Percentiles rank a stretch among this genome's conserved stretches.
These are phyloP conservation scores for Stictonetta naevosa DNA, from an alignment of 2,113 vertebrate genomes.

Conservation along the genomic window DNA sequence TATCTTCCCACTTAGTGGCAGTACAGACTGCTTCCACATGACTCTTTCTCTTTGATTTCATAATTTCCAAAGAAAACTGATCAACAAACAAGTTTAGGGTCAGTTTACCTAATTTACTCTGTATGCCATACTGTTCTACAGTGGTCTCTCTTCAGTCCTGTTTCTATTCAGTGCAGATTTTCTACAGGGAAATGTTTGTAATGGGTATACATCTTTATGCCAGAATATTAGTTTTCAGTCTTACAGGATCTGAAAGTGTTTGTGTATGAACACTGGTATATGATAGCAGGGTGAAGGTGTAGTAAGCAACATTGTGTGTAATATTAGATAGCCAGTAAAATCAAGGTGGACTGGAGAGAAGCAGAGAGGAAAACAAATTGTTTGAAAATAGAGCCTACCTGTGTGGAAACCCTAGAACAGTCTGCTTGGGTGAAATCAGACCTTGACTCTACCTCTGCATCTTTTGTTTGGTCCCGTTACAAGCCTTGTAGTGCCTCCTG, in stretches of 20 bases:
- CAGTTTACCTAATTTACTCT: background rate
- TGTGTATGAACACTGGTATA: background rate
- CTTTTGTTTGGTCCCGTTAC: constrained; percentile 44
- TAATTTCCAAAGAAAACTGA: background rate
- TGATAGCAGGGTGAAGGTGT: background rate
- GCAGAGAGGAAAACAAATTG: background rate
- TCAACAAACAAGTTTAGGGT: background rate
- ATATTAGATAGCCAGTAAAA: background rate
- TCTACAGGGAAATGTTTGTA: background rate
- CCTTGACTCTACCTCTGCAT: background rate
- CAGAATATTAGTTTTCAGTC: constrained; percentile 16
- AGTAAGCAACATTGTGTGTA: background rate
- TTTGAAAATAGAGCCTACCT: constrained; percentile 50
- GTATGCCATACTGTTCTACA: background rate
- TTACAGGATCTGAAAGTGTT: background rate
- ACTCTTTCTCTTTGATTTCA: background rate
- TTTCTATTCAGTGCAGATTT: background rate
- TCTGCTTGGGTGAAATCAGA: constrained; percentile 45
- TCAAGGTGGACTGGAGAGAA: constrained; percentile 19
- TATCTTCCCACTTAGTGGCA: background rate
- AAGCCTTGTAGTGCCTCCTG: background rate
- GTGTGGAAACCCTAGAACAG: constrained; percentile 44
- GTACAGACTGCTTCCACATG: background rate
- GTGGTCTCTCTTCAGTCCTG: background rate
- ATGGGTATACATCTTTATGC: background rate